Evolutionary conservation across 2,797 vertebrate genomes (phyloP).

Genomic region (Arremon brunneinucha): DNA sequence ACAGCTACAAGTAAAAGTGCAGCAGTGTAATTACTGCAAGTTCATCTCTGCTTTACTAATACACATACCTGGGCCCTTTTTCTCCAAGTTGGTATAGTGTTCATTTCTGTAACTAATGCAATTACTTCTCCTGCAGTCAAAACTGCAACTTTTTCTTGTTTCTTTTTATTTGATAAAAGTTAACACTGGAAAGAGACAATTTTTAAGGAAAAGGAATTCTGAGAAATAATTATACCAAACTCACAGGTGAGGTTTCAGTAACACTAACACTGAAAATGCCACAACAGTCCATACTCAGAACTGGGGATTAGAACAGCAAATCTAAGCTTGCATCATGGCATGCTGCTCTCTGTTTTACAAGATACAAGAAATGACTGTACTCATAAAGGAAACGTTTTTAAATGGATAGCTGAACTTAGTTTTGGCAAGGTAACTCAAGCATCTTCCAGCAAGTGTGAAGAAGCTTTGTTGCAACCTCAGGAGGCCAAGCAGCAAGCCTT

Average conservation of each 20-base stretch:
- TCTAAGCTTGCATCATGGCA: background rate
- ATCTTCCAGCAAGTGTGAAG: background rate
- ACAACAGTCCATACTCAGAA: background rate
- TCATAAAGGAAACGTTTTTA: background rate
- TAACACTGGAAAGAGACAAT: background rate
- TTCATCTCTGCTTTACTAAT: background rate
- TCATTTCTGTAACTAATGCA: background rate
- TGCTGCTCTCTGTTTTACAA: background rate
- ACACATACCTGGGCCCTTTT: background rate
- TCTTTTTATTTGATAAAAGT: background rate
- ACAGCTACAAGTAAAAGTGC: background rate
- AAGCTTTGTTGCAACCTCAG: background rate
- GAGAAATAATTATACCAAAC: background rate
- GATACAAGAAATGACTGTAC: background rate
- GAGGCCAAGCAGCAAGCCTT: background rate
- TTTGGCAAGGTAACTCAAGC: background rate
- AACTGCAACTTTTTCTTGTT: background rate
- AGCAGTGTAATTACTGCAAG: background rate
- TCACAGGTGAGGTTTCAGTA: background rate
- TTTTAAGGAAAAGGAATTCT: background rate
- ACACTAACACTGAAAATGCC: background rate
- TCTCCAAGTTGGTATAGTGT: background rate
- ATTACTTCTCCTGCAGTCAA: background rate
- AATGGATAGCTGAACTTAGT: background rate
- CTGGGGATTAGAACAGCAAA: background rate